Evolutionary conservation across 2,888 invertebrate genomes (phyloP).

Genomic region (Clistopyga incitator): DNA sequence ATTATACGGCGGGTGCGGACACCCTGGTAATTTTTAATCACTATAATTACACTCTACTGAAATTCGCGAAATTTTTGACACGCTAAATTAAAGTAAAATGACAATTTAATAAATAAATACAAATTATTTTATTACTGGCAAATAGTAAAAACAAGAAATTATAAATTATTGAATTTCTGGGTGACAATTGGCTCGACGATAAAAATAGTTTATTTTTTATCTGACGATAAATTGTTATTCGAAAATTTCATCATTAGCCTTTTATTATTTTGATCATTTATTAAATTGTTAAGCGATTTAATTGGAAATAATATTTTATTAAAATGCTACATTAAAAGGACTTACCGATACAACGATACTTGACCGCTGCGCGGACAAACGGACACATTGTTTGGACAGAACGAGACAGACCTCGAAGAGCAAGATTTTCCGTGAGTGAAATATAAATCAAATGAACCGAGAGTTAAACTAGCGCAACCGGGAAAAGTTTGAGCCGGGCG

Average conservation of each 20-base stretch:
- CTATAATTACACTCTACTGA: neutral
- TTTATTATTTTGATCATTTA: neutral
- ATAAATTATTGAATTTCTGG: no score
- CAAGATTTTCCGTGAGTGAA: constrained; percentile 65
- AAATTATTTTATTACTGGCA: no score
- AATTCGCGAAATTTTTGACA: no score
- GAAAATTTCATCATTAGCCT: no score
- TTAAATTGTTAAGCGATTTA: neutral
- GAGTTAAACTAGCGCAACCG: neutral
- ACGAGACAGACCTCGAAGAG: constrained; percentile 60
- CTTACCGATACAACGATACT: constrained; percentile 64
- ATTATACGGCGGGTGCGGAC: constrained; percentile 89
- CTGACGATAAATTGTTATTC: no score
- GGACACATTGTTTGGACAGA: constrained; percentile 63
- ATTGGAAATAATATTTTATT: neutral
- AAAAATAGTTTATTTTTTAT: no score
- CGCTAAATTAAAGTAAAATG: no score
- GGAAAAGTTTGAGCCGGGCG: constrained; percentile 34
- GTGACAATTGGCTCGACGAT: no score
- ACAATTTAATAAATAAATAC: no score
- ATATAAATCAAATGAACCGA: constrained; percentile 14
- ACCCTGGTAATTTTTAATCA: constrained; percentile 85
- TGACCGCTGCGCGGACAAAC: constrained; percentile 65
- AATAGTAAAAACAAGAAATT: no score
- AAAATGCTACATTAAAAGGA: constrained; percentile 37